Conservation (phyloP, 2,113 vertebrate genomes). For the Pseudonaja textilis region DNA sequence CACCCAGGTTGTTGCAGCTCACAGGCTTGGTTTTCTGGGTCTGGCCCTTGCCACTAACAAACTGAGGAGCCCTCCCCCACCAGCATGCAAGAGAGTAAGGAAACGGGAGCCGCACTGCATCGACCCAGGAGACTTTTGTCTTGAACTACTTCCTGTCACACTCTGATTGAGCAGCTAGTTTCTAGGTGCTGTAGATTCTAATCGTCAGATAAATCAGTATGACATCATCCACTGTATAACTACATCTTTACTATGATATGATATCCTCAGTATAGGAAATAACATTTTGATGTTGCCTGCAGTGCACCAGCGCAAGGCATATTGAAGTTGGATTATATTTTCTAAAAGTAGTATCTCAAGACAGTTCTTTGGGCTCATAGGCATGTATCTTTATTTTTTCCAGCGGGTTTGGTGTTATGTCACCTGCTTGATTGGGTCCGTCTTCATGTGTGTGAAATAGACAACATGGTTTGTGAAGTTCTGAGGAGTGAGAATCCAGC, state of each 20-base stretch:
- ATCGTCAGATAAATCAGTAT: not conserved
- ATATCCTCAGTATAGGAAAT: not conserved
- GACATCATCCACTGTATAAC: not conserved
- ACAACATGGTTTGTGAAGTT: constrained; percentile 83
- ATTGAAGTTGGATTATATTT: not conserved
- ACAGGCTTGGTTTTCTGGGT: not conserved
- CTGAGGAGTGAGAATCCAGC: constrained; percentile 86
- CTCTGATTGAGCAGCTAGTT: not conserved
- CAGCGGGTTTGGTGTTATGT: constrained; percentile 86
- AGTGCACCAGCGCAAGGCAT: not conserved
- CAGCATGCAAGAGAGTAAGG: not conserved
- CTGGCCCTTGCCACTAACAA: not conserved
- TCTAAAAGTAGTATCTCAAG: not conserved
- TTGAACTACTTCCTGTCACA: not conserved
- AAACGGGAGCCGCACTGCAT: not conserved
- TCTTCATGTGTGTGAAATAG: constrained; percentile 88
- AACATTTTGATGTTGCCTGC: not conserved
- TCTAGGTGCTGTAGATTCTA: not conserved
- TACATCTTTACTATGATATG: not conserved
- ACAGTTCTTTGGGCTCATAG: not conserved
- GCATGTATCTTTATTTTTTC: constrained; percentile 4
- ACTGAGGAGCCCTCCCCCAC: not conserved
- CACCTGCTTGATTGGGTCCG: constrained; percentile 94
- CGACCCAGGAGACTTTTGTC: not conserved
- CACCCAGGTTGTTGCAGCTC: not conserved